Evolutionary conservation across 2,113 vertebrate genomes (phyloP).

Genomic region (Chiloscyllium plagiosum): DNA sequence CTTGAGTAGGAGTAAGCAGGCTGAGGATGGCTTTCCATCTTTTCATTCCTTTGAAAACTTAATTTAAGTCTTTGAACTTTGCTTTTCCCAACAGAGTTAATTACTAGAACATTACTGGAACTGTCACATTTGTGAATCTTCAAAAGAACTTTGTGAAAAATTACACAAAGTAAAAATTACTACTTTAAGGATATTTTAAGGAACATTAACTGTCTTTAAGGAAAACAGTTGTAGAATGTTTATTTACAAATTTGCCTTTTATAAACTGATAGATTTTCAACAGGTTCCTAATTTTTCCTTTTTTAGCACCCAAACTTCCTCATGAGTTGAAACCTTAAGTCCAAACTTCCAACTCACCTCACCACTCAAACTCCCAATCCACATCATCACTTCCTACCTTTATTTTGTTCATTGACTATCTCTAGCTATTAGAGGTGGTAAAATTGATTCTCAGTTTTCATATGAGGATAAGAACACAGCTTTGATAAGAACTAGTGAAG

Average conservation of each 20-base stretch:
- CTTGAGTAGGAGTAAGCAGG: slow-evolving; percentile 11
- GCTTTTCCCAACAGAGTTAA: slow-evolving; percentile 22
- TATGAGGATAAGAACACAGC: neutral
- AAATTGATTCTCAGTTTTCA: neutral
- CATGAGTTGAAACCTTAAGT: neutral
- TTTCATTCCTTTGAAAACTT: slow-evolving; percentile 10
- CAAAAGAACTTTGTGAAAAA: slow-evolving; percentile 15
- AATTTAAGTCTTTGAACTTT: slow-evolving; percentile 22
- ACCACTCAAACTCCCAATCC: too few species aligned
- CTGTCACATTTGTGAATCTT: slow-evolving; percentile 1
- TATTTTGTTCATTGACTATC: neutral
- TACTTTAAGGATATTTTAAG: neutral
- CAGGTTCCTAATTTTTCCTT: neutral
- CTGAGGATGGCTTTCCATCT: neutral
- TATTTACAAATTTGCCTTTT: neutral
- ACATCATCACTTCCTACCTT: neutral
- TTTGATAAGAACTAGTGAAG: neutral
- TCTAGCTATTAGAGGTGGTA: neutral
- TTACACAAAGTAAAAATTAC: slow-evolving; percentile 3
- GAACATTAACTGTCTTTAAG: neutral
- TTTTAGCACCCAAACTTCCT: neutral
- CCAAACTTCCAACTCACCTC: neutral
- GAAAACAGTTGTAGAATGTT: neutral
- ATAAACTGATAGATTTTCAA: neutral
- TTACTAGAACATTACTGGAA: slow-evolving; percentile 9